These are phyloP conservation scores for Microctenopoma stevenorrisi DNA, from an alignment of 2,797 vertebrate species.

Conservation along the genomic window DNA sequence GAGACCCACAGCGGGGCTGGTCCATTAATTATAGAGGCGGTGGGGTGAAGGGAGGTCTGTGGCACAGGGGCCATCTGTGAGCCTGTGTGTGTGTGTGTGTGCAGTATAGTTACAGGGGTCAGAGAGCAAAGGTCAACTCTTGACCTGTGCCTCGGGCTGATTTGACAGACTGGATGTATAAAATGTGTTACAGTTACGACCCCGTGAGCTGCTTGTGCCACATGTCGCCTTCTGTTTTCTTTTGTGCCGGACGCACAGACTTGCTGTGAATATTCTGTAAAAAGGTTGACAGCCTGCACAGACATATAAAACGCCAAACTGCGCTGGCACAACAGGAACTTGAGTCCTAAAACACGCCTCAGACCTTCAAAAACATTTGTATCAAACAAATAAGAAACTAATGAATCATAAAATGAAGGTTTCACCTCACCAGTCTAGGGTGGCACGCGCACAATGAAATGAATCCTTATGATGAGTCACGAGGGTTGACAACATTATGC, in stretches of 20 bases:
- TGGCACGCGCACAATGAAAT: neutral
- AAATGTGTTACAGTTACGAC: slow-evolving; percentile 5
- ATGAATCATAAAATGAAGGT: neutral
- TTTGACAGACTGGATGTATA: slow-evolving; percentile 14
- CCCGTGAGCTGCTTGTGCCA: slow-evolving; percentile 25
- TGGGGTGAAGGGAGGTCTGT: slow-evolving; percentile 66
- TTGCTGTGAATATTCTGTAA: too few relatives aligned
- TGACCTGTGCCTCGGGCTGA: slow-evolving; percentile 36
- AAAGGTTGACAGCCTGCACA: too few relatives aligned
- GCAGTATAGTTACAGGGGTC: slow-evolving; percentile 57
- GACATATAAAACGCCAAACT: neutral
- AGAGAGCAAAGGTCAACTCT: slow-evolving; percentile 61
- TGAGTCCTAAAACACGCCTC: too few relatives aligned
- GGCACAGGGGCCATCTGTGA: slow-evolving; percentile 61
- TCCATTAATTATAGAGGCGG: slow-evolving; percentile 76
- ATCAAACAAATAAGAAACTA: neutral
- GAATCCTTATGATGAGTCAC: neutral
- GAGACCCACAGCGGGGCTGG: slow-evolving; percentile 45
- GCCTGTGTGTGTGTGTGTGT: slow-evolving; percentile 5
- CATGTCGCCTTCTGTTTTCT: slow-evolving; percentile 20
- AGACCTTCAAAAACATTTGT: too few relatives aligned
- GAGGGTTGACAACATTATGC: neutral
- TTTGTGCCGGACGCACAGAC: too few relatives aligned
- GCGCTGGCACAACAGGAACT: neutral
- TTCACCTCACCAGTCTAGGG: neutral